Evolutionary conservation across 1,140 invertebrate genomes (phyloP), one percentile per base, ranked within the genome.

Genomic region (Diorhabda sublineata): DNA sequence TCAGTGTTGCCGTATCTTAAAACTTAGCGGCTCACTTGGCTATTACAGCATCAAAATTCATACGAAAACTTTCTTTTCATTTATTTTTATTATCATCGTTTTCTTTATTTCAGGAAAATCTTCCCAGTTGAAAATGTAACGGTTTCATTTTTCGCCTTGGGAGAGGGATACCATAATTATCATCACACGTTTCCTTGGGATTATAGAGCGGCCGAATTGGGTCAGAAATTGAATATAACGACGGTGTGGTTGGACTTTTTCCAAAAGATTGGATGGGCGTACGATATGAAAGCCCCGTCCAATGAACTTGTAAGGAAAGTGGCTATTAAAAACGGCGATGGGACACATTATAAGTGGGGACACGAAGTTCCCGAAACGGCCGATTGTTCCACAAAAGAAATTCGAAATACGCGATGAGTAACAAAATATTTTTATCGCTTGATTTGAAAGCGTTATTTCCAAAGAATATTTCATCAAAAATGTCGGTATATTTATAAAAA

Each of bases 141-240:
- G 3, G 88, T 91, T 0, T 85, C 88, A 0, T 69, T 88, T 3
- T 72, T 89, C 8, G 81, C 85, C 2, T 80, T 87, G 71, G 88
- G 88, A 0, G 91, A 93, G 82, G 93, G 93, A 26, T 95, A 92
- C 88, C 94, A 96, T 81, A 96, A 96, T 82, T 97, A 95, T 80
- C 95, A 97, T 79, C 95, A 97, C 79, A 89, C 90, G 0, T 97
- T 97, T 80, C 94, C 95, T 1, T 93, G 91, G 83, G 93, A 95
- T 81, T 90, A 96, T 80, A 87, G 90, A 72, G 87, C 92, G 11
- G 84, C 90, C 0, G 91, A 92, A 78, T 76, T 90, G 0, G 84
- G 84, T 0, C 68, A 77, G 58, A 84, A 58, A 68, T 75, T 9
- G 58, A 86, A 89, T 68, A 3, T 80, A 0, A 92, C 90, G 2